Evolutionary conservation across 1,140 invertebrate species (phyloP).

Genomic region (Drosophila pectinifera): DNA sequence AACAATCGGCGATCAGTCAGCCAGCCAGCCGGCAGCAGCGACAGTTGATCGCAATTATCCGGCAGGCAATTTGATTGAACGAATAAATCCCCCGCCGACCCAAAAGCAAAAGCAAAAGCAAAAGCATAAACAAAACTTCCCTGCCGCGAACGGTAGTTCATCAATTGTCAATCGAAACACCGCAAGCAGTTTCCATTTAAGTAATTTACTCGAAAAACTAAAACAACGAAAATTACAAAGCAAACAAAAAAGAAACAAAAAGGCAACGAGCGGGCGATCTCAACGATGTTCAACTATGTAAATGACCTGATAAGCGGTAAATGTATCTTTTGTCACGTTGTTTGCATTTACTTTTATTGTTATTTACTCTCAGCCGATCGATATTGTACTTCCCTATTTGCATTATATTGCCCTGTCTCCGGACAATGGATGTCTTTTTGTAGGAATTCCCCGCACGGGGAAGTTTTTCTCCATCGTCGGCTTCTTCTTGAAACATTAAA

Average conservation of each 20-base stretch:
- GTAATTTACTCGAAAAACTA: constrained; percentile 53
- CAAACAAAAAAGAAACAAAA: background rate
- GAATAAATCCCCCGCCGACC: background rate
- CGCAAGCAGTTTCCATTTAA: constrained; percentile 59
- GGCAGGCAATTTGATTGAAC: constrained; percentile 63
- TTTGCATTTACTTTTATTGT: constrained; percentile 47
- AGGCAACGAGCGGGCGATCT: background rate
- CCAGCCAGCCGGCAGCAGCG: background rate
- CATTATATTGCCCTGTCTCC: constrained; percentile 11
- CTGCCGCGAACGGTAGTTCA: constrained; percentile 18
- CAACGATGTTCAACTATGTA: constrained; percentile 45
- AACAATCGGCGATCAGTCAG: constrained; percentile 37
- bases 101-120: constrained; percentile 1
- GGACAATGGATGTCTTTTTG: constrained; percentile 16
- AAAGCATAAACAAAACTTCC: background rate
- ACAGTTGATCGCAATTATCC: constrained; percentile 70
- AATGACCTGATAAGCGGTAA: constrained; percentile 47
- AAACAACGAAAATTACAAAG: constrained; percentile 14
- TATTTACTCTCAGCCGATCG: constrained; percentile 28
- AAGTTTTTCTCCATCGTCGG: constrained; percentile 1
- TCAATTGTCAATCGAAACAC: constrained; percentile 70
- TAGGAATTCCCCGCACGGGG: constrained; percentile 18
- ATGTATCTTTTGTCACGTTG: constrained; percentile 44
- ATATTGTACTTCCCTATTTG: constrained; percentile 40
- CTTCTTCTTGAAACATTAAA: too few relatives aligned